Conservation (phyloP, 2,797 vertebrate species). For the Chelmon rostratus region DNA sequence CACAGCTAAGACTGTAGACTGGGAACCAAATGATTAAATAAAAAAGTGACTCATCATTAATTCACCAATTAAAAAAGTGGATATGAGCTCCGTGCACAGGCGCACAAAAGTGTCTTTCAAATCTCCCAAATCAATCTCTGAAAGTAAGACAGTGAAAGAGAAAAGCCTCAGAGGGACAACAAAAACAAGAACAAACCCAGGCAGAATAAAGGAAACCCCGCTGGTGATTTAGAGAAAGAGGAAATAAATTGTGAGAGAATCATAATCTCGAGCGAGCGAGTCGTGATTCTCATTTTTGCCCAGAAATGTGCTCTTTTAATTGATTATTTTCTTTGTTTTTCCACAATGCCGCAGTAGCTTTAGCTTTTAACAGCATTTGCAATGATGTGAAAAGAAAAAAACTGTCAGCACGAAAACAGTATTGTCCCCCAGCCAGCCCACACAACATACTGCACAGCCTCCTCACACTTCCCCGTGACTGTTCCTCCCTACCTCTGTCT, state of each 20-base stretch:
- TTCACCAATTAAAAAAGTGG: not conserved
- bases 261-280: constrained; percentile 9
- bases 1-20: not conserved
- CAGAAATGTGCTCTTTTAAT: not conserved
- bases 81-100: no score
- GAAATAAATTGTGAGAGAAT: constrained; percentile 19
- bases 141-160: not conserved
- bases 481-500: constrained; percentile 13
- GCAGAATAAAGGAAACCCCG: constrained; percentile 20
- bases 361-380: not conserved
- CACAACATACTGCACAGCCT: constrained; percentile 23
- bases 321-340: not conserved
- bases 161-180: not conserved
- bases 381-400: not conserved
- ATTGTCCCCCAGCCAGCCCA: constrained; percentile 14
- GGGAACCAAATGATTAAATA: not conserved
- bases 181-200: constrained; percentile 25
- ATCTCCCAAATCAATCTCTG: constrained; percentile 1
- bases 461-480: constrained; percentile 4
- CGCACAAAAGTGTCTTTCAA: not conserved
- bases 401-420: not conserved
- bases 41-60: not conserved
- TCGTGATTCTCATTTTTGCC: not conserved
- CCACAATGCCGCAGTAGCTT: not conserved
- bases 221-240: not conserved